These are phyloP conservation scores for Python bivittatus DNA, from an alignment of 2,113 vertebrate species.

Conservation along the genomic window DNA sequence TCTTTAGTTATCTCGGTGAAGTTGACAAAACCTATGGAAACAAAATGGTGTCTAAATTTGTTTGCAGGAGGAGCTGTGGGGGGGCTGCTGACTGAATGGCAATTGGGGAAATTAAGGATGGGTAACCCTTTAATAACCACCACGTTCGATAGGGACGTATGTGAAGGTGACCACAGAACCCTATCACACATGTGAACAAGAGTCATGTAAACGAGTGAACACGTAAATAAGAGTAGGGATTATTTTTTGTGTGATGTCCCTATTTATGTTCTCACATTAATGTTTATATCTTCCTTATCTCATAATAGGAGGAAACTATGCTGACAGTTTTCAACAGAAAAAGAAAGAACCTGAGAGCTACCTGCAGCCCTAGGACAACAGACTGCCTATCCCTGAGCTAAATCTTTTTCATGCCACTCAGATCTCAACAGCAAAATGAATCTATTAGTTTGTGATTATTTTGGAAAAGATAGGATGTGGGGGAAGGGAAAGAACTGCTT, in stretches of 20 bases:
- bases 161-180: neutral
- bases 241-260: neutral
- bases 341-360: neutral
- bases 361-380: neutral
- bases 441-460: conserved; percentile 36
- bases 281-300: neutral
- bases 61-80: neutral
- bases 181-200: neutral
- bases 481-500: neutral
- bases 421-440: conserved; percentile 55
- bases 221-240: too few species aligned
- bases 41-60: neutral
- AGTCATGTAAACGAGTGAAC: too few species aligned
- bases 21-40: conserved; percentile 71
- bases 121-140: conserved; percentile 28
- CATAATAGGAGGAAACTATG: neutral
- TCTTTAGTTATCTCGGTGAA: conserved; percentile 82
- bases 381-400: neutral
- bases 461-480: neutral
- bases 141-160: neutral
- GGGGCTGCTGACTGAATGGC: neutral
- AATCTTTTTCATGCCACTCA: conserved; percentile 4
- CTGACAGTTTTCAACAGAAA: neutral
- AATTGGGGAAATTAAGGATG: neutral
- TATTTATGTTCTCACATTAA: neutral